Evolutionary conservation across 2,797 vertebrate genomes (phyloP), one percentile per base, ranked within the genome.

Genomic region (Alfaro cultratus): DNA sequence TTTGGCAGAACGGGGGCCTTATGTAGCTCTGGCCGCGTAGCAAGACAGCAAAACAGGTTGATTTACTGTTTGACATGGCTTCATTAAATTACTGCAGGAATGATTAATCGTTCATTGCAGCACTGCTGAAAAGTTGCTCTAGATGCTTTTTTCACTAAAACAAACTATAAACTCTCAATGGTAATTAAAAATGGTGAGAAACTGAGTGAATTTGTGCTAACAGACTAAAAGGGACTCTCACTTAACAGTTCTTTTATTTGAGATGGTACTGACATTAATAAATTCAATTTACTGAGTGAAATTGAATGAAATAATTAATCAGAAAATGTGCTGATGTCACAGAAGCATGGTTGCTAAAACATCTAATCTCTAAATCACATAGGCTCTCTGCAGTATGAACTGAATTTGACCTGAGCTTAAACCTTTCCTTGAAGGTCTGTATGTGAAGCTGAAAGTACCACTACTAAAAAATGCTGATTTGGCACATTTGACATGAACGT

Each of bases 21-120:
- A 79, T 85, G 83, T 87, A 87, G 77, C 68, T 12, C 74, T 80
- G 82, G 80, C 75, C 81, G 76, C 77, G 79, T 74, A 84, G 78
- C 86, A 64, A 79, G 87, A 91, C 87, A 81, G 76, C 72, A 74
- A 64, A 87, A 45, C 3, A 26, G 78, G 71, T 73, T 85, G 85
- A 87, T 84, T 85, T 85, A 87, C 89, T 84, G 81, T 80, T 89
- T 84, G 86, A 93, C 87, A 92, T 79, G 86, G 86, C 90, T 89
- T 91, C 76, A 86, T 92, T 89, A 87, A 87, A 92, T 90, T 90
- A 88, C 76, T 89, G 55, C 13, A 62, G 83, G 83, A 86, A 62
- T 90, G 90, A 92, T 89, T 91, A 70, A 91, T 91, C 83, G 85
- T 67, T 77, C 75, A 78, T 89, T 88, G 81, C 85, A 77, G 75